Base-by-base conservation (phyloP, 2,113 vertebrate species). In the Acanthochromis polyacanthus region DNA sequence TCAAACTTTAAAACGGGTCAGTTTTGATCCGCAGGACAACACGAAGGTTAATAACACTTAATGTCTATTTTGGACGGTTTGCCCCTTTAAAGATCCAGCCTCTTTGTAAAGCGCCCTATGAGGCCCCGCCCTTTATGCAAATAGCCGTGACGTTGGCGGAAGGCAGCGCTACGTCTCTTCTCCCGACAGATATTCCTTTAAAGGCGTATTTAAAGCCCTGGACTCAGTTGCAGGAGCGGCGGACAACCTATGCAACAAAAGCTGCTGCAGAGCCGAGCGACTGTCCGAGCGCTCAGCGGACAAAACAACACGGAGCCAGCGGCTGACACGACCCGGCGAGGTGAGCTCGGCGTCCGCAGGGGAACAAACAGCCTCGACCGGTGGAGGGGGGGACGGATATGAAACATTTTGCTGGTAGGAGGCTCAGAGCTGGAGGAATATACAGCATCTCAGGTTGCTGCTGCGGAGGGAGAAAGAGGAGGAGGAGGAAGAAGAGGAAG, bases 401-500 rank as follows among this genome's bases (percentile, higher is more conserved):
- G 51, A 58, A 45, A 68, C 52, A 20, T 75, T 86, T 63, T 74
- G 83, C 3, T 16, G 25, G 6, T 16, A 23, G 8, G 78, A 43
- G 11, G 60, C 67, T 88, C 76, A 46, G 65, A 3, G 46, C 71
- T 28, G 30, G 23, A 76, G 71, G 81, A 76, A 57, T 30, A 65
- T 65, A 65, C 84, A 90, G 87, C 92, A 92, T 92, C 92, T 93
- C 89, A 91, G 91, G 88, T 93, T 91, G 88, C 91, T 86, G 89
- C 81, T 89, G 82, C 72, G 64, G 32, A 9, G 53, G 43, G 69
- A 22, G 69, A 48, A 36, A 67, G 57, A 59, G 50, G 52, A 52
- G 17, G 65, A 60, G 78, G 61, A 55, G 73, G 51, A 20, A 52
- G 52, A 60, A 60, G 59, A 16, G 20, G 57, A 45, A 75, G 52